Evolutionary conservation across 2,113 vertebrate genomes (phyloP).

Genomic region (Myiopsitta monachus): DNA sequence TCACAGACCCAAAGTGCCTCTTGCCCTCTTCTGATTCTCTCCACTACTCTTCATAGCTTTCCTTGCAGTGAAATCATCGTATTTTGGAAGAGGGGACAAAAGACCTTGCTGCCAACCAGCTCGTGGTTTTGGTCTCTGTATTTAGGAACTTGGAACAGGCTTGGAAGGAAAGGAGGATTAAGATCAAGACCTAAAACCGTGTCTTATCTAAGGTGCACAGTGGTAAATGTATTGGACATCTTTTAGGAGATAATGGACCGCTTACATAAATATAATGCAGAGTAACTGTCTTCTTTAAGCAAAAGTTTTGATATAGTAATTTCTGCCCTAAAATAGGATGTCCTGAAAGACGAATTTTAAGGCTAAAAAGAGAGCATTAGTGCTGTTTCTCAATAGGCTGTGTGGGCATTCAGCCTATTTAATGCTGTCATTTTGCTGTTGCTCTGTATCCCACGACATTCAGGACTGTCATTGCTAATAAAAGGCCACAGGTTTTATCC

Average conservation of each 20-base stretch:
- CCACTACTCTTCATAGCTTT: not conserved
- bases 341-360: not conserved
- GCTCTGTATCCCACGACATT: not conserved
- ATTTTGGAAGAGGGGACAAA: not conserved
- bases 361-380: not conserved
- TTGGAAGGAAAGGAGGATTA: not conserved
- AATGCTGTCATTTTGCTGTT: not conserved
- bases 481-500: not conserved
- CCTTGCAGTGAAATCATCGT: not conserved
- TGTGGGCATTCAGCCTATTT: not conserved
- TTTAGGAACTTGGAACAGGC: not conserved
- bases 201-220: not conserved
- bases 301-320: not conserved
- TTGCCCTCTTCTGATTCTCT: not conserved
- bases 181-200: not conserved
- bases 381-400: not conserved
- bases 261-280: not conserved
- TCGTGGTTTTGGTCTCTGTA: not conserved
- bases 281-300: not conserved
- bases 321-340: not conserved
- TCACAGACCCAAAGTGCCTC: not conserved
- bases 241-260: not conserved
- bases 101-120: not conserved
- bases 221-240: not conserved
- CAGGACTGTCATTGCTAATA: not conserved